Evolutionary conservation across 2,888 invertebrate species (phyloP), one percentile per base, ranked within the genome.

Genomic region (Trachelus stipa): DNA sequence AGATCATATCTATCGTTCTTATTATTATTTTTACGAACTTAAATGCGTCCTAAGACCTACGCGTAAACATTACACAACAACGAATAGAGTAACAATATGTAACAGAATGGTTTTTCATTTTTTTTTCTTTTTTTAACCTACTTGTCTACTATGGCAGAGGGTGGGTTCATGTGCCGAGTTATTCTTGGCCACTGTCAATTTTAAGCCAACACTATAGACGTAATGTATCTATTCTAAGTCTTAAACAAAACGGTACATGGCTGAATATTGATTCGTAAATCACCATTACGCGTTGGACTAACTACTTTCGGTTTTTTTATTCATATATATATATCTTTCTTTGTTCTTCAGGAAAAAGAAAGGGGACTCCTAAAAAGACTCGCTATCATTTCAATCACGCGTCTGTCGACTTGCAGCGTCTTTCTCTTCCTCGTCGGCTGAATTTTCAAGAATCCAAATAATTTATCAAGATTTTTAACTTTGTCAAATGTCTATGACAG

Each of bases 1-100:
- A n/a, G 12, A 34, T 71, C 71, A 15, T 34, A 31, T 9, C 31
- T 12, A 31, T 23, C 31, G 30, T 79, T 78, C 68, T 80, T 76
- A 81, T 69, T 80, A 79, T 80, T 82, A 69, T 80, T 35, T 0
- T 79, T 68, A 74, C 79, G 80, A 86, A 84, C 81, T 77, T 82
- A 82, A 69, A 56, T 79, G 77, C 80, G 76, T 68, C 82, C 82
- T 85, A 85, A 83, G 74, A 81, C 74, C 81, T 86, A 86, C 37
- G 77, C 81, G 86, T 85, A 86, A 87, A 87, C 83, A 88, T 85
- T 87, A 87, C 81, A 87, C 85, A 88, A 88, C 88, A 88, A 86
- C 80, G 81, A 83, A 88, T 84, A 86, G 84, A 86, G 81, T 81
- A 88, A 88, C 87, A 87, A 86, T 83, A 83, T 85, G 79, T 84